These are phyloP conservation scores for Metellina segmentata DNA, from an alignment of 2,888 invertebrate species.

Conservation along the genomic window DNA sequence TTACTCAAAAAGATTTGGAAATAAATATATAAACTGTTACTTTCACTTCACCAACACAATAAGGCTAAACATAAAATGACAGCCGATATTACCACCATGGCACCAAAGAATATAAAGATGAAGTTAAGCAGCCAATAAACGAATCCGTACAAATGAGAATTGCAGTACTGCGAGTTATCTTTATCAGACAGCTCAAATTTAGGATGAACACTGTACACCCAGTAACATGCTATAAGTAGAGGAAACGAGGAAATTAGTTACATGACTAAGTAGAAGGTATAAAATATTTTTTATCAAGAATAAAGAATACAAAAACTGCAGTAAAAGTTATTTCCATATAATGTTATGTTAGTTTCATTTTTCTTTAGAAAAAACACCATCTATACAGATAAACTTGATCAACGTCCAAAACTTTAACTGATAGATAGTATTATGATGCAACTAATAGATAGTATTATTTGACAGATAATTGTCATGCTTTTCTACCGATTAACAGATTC, in stretches of 20 bases:
- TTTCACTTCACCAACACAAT: conserved; percentile 57
- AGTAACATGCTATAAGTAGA: conserved; percentile 53
- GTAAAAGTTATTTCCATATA: neutral
- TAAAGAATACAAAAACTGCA: neutral
- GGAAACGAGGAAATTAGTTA: neutral
- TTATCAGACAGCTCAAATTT: neutral
- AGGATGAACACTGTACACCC: conserved; percentile 52
- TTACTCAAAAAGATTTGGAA: no score
- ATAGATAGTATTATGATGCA: no score
- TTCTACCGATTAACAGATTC: no score
- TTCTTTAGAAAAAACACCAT: no score
- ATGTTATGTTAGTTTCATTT: neutral
- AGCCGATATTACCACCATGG: conserved; percentile 49
- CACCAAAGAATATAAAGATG: conserved; percentile 68
- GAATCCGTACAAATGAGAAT: conserved; percentile 61
- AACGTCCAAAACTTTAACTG: no score
- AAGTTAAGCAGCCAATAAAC: conserved; percentile 68
- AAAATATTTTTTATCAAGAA: neutral
- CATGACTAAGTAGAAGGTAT: neutral
- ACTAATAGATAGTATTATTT: no score
- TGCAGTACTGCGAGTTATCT: neutral
- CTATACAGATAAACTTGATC: no score
- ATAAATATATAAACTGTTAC: no score
- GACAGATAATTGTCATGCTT: no score
- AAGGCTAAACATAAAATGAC: conserved; percentile 60